Evolutionary conservation across 2,888 invertebrate species (phyloP), one percentile per base, ranked within the genome.

Genomic region (Lordiphosa fenestrarum): DNA sequence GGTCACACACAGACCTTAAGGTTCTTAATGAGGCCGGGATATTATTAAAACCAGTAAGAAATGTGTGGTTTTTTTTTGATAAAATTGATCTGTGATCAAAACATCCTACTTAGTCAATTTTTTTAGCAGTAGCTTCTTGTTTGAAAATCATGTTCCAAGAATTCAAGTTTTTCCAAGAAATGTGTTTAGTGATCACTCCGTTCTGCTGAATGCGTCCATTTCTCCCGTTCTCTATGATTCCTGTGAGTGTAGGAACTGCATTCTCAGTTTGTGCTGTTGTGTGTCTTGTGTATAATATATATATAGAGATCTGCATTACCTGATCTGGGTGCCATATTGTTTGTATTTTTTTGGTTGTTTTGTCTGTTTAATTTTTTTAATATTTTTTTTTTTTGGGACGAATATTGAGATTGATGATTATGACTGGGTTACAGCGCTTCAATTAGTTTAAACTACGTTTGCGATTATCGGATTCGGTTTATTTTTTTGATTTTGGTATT

Each of bases 361-460:
- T 57, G 53, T 66, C 65, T 12, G 58, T 13, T 35, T 41, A 10
- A 21, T 41, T 21, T 23, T 59, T 60, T 60, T 59, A 13, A 10
- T 21, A 15, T 10, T 21, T 7, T 21, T 50, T 55, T 39, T 46
- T 48, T 64, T 48, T 41, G 40, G 50, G 33, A 56, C 30, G 41
- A 33, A 51, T 15, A 59, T 63, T 30, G 30, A 30, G 30, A 30
- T 30, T 30, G 30, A 30, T 41, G 39, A 39, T 39, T 9, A 39
- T 21, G 23, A 61, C 47, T 59, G 67, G 67, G 64, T 71, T 70
- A 64, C 64, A 68, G 56, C 64, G 68, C 64, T 56, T 53, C 55
- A 50, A 69, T 69, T 71, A 71, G 70, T 71, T 71, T 49, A 30
- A 59, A 71, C 69, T 71, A 68, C 64, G 46, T 40, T 44, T 55